Percentiles rank a stretch among this genome's conserved stretches.
phyloP scores from a whole-genome alignment of 2,113 vertebrate species.

The Acrocephalus kingi region DNA sequence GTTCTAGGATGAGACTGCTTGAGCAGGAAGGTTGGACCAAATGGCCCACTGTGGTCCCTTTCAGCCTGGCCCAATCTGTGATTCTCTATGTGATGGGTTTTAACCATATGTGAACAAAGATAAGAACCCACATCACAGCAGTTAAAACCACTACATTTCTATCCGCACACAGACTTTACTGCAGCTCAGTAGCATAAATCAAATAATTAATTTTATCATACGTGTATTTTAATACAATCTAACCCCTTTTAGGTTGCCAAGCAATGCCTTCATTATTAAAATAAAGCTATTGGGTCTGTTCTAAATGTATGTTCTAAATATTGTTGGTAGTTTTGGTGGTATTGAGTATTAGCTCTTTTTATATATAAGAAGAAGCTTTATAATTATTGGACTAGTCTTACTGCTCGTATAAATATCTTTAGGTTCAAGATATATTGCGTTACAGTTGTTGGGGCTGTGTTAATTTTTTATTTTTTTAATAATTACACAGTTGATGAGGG shows the following conservation, averaged over 20 bases:
- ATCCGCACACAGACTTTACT: not conserved
- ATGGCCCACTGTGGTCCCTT: not conserved
- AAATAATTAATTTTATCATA: not conserved
- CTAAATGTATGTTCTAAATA: not conserved
- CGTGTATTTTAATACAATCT: accelerated
- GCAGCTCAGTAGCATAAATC: not conserved
- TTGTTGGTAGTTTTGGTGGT: not conserved
- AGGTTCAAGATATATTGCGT: not conserved
- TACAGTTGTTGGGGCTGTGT: not conserved
- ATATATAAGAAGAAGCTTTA: not conserved
- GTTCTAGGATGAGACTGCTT: not conserved
- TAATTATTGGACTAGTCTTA: not conserved
- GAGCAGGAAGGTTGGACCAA: not conserved
- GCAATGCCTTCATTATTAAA: not conserved
- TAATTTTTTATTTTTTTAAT: not conserved
- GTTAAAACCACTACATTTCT: not conserved
- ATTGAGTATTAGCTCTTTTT: not conserved
- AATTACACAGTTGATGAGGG: not conserved
- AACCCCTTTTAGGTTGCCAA: not conserved
- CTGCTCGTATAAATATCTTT: not conserved
- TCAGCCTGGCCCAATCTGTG: not conserved
- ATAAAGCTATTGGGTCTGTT: not conserved
- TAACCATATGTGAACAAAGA: not conserved
- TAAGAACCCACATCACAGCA: not conserved
- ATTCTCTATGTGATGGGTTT: not conserved